Evolutionary conservation across 2,797 vertebrate species (phyloP), one percentile per base, ranked within the genome.

Genomic region (Gymnodraco acuticeps): DNA sequence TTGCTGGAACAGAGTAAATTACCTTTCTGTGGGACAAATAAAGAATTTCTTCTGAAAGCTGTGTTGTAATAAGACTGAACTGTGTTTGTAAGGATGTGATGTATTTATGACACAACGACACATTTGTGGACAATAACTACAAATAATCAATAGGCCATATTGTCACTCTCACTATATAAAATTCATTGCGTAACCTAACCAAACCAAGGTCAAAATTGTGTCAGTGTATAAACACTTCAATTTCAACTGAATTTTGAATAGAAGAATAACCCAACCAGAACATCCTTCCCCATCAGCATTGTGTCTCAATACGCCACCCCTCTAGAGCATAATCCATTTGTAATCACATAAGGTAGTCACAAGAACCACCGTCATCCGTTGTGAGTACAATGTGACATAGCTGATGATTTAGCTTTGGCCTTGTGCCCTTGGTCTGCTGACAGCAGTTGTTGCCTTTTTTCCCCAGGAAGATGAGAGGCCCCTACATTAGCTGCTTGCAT

Each of bases 321-420:
- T 50, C n/a, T 70, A 12, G 41, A 53, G n/a, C 53, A 27, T n/a
- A 46, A 14, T 51, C 5, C 0, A 19, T 52, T 55, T 68, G 7
- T 10, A 5, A 15, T 51, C 2, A 73, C 11, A 33, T 0, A 20
- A 14, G 8, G 20, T 31, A 42, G 63, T 66, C 72, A 77, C 27
- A 67, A 51, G 43, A 53, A 41, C 64, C 2, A 10, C 20, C 54
- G 62, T 41, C 31, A 51, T 69, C 43, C 56, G 65, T n/a, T 50
- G 61, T 79, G 77, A 81, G 46, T 43, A 38, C 15, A 77, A 1
- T 73, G 75, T 85, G 68, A 88, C 70, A 47, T 64, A 13, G 11
- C 16, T 58, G 62, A 19, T 51, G 45, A 54, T 62, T 43, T 70
- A 70, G 62, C 65, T 65, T 42, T 73, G 38, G n/a, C 41, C 67